phyloP scores from a whole-genome alignment of 2,888 invertebrate genomes.

The Patella depressa region DNA sequence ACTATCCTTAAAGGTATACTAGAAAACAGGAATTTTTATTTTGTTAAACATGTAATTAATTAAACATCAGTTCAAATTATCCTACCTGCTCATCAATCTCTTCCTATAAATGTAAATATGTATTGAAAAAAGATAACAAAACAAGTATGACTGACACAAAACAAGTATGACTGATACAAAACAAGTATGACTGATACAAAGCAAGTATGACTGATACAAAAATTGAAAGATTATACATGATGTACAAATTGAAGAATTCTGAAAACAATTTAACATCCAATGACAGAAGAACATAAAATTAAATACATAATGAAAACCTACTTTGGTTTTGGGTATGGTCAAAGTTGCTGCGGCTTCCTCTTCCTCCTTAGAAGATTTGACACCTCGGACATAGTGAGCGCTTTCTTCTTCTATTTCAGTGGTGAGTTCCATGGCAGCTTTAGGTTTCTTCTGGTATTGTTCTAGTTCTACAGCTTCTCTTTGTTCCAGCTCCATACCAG shows the following conservation, averaged over 20 bases:
- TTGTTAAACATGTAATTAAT: no score
- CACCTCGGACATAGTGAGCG: slow-evolving; percentile 46
- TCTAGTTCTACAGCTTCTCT: slow-evolving; percentile 46
- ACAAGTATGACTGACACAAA: no score
- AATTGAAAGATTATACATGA: no score
- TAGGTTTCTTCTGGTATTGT: slow-evolving; percentile 38
- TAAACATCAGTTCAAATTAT: no score
- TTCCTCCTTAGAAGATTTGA: slow-evolving; percentile 46
- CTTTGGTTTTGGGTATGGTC: slow-evolving; percentile 50
- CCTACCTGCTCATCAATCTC: no score
- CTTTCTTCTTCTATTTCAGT: slow-evolving; percentile 51
- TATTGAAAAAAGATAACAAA: no score
- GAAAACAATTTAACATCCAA: not conserved
- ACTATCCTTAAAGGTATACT: no score
- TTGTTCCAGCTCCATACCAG: slow-evolving; percentile 36
- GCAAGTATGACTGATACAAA: no score
- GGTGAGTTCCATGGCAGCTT: slow-evolving; percentile 45
- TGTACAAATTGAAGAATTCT: not conserved
- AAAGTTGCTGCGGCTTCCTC: slow-evolving; percentile 43
- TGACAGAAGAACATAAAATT: not conserved
- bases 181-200: no score
- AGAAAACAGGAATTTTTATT: no score
- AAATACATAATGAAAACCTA: slow-evolving; percentile 21
- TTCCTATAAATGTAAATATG: no score
- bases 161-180: no score